Evolutionary conservation across 2,888 invertebrate species (phyloP).

Genomic region (Entomobrya multifasciata): DNA sequence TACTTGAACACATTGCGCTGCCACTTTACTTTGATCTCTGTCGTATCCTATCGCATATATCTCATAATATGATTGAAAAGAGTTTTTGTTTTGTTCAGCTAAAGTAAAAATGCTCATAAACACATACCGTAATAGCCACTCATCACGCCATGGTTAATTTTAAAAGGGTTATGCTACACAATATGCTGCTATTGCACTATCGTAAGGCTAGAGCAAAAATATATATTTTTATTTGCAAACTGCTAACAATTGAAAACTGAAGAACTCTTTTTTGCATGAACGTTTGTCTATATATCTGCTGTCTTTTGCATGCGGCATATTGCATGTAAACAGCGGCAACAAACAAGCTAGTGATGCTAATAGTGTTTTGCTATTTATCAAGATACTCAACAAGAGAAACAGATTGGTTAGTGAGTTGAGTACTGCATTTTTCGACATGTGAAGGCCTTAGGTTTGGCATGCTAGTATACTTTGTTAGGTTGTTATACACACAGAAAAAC

Average conservation of each 20-base stretch:
- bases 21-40: conserved; percentile 5
- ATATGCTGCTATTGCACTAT: not conserved
- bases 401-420: not conserved
- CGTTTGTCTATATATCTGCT: too few species aligned
- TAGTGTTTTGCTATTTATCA: too few species aligned
- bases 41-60: not conserved
- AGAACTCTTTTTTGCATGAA: conserved; percentile 25
- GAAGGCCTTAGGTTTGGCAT: too few species aligned
- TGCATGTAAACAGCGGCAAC: not conserved
- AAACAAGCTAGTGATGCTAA: not conserved
- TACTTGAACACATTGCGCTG: too few species aligned
- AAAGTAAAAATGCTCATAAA: not conserved
- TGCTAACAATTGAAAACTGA: not conserved
- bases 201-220: not conserved
- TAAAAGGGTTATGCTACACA: not conserved
- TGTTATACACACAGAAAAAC: not conserved
- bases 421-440: too few species aligned
- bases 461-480: not conserved
- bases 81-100: not conserved
- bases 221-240: too few species aligned
- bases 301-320: too few species aligned
- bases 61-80: not conserved
- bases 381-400: conserved; percentile 4
- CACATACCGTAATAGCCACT: not conserved
- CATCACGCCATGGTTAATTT: conserved; percentile 21